Percentiles rank a stretch among this genome's conserved stretches.
phyloP scores from a whole-genome alignment of 92 coral and sea anemone species.

The Meandrina meandrites region DNA sequence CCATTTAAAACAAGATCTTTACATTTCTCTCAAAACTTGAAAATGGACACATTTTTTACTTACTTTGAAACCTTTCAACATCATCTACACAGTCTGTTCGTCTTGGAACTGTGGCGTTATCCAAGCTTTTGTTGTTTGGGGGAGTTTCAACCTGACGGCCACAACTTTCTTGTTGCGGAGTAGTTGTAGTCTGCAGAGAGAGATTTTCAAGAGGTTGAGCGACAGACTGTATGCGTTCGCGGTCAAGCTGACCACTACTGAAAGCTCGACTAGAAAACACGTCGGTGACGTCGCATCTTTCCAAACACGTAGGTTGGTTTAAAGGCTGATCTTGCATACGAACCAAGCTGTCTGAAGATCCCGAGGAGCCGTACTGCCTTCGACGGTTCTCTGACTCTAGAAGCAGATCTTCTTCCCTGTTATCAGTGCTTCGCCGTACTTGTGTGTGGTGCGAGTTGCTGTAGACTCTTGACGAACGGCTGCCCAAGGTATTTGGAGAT shows the following conservation, averaged over 20 bases:
- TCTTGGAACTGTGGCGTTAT: neutral
- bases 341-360: neutral
- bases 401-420: neutral
- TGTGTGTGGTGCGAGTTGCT: neutral
- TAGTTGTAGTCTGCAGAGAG: neutral
- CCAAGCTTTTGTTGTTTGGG: neutral
- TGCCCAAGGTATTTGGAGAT: neutral
- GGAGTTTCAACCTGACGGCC: neutral
- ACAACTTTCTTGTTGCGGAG: neutral
- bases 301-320: neutral
- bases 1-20: no score
- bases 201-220: neutral
- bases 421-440: conserved; percentile 2
- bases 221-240: neutral
- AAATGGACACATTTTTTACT: neutral
- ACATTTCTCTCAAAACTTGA: no score
- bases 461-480: neutral
- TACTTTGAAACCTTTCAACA: neutral
- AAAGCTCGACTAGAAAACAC: neutral
- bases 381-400: neutral
- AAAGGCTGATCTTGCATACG: neutral
- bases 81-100: neutral
- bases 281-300: neutral
- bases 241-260: neutral
- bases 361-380: neutral